Percentiles rank a stretch among this genome's conserved stretches.
These are phyloP conservation scores for Mycteria americana DNA, from an alignment of 2,797 vertebrate genomes.

Conservation along the genomic window DNA sequence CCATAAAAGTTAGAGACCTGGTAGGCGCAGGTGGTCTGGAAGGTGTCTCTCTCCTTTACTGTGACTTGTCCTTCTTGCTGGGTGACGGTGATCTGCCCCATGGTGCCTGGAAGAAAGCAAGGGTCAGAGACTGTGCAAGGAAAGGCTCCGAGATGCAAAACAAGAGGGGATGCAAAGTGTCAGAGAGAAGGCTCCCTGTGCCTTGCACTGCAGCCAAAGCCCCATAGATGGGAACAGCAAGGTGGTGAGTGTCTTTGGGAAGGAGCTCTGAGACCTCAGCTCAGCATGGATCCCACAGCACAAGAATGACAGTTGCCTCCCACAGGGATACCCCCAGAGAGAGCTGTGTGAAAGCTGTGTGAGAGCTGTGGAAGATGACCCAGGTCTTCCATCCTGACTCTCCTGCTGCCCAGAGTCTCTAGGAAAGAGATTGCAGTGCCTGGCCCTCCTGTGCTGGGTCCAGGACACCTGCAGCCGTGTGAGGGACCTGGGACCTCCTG, in stretches of 20 bases:
- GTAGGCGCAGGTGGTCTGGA: not conserved
- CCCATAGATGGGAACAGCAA: no score
- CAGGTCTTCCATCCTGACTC: not conserved
- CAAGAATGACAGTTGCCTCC: not conserved
- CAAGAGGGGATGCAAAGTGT: not conserved
- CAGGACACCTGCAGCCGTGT: not conserved
- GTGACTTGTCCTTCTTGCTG: not conserved
- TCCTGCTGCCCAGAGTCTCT: not conserved
- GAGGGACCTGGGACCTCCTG: not conserved
- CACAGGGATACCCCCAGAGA: not conserved
- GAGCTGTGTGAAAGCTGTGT: no score
- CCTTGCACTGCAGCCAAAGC: not conserved
- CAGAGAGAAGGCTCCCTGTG: not conserved
- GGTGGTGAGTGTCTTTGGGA: not conserved
- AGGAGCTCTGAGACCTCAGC: not conserved
- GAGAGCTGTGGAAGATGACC: not conserved
- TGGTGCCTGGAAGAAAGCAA: not conserved
- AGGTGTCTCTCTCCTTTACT: not conserved
- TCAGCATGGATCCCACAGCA: not conserved
- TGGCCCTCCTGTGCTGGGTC: not conserved
- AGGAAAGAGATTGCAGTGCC: not conserved
- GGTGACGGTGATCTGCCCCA: not conserved
- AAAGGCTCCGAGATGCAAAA: not conserved
- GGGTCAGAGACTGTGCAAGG: not conserved
- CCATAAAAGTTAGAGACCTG: not conserved